Evolutionary conservation across 2,113 vertebrate species (phyloP).

Genomic region (Podiceps cristatus): DNA sequence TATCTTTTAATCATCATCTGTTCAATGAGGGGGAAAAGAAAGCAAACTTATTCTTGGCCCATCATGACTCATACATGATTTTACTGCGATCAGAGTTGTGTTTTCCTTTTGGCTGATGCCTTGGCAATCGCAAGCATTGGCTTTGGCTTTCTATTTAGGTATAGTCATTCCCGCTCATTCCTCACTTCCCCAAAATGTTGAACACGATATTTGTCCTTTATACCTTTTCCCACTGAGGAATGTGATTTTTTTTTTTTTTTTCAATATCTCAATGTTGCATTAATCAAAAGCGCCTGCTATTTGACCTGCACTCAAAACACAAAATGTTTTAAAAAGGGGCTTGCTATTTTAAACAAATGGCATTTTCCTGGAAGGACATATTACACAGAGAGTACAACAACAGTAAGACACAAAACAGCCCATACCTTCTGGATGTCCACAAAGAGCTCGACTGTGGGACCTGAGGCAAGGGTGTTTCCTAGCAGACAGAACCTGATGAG

Average conservation of each 20-base stretch:
- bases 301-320: background rate
- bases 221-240: background rate
- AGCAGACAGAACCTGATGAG: background rate
- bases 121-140: background rate
- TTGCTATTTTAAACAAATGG: background rate
- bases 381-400: background rate
- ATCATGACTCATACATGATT: conserved; percentile 32
- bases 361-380: background rate
- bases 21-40: conserved; percentile 41
- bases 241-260: background rate
- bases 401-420: background rate
- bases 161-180: conserved; percentile 23
- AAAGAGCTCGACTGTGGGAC: background rate
- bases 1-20: conserved; percentile 57
- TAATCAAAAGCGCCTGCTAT: conserved; percentile 16
- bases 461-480: fast-evolving
- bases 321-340: background rate
- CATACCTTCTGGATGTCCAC: background rate
- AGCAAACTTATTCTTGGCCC: conserved; percentile 38
- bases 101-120: conserved; percentile 31
- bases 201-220: background rate
- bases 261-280: background rate
- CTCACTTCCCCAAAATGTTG: background rate
- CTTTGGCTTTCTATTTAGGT: conserved; percentile 2
- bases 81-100: background rate